Base-by-base conservation (phyloP, 2,113 vertebrate species). In the Megatriorchis doriae region DNA sequence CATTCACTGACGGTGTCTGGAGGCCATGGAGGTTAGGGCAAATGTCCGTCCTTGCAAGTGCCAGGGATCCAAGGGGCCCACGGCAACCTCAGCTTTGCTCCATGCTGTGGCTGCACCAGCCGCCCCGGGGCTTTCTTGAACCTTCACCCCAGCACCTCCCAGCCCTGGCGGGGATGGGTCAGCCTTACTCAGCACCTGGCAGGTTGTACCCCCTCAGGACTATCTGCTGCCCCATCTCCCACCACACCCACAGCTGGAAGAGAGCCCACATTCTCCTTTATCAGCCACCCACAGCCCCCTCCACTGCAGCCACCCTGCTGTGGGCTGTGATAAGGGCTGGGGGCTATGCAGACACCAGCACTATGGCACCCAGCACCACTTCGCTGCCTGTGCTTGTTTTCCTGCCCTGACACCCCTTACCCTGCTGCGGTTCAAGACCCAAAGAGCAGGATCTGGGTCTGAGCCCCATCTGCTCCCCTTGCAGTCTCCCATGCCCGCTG, bases 241-340 rank as follows among this genome's bases (percentile, higher is more conserved):
- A 89, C 94, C 97, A 91, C 96, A 82, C 96, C 96, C 95, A 43
- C 11, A 38, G 91, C 70, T 95, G 94, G 87, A 94, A 45, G 25
- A 40, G 73, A 96, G 78, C 84, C 81, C 70, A 27, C 0, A 1
- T 10, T n/a, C 22, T 55, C 62, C 70, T 47, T 95, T 94, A 96
- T 97, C 96, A 75, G 81, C 42, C 3, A 8, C 47, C 22, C 1
- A 3, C 59, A 78, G 47, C 26, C n/a, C 16, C 26, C 34, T 20
- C 25, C 16, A 7, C 20, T 2, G 1, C 0, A 0, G 36, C 75
- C 3, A 1, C 45, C 74, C 78, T 11, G 10, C 94, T 96, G 96
- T 0, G 0, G 52, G 45, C 56, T 59, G 58, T 0, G 96, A 97
- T 97, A 94, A 96, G 53, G 79, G 31, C 36, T 1, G 1, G 42